Evolutionary conservation across 2,888 invertebrate species (phyloP).

Genomic region (Habrosyne pyritoides): DNA sequence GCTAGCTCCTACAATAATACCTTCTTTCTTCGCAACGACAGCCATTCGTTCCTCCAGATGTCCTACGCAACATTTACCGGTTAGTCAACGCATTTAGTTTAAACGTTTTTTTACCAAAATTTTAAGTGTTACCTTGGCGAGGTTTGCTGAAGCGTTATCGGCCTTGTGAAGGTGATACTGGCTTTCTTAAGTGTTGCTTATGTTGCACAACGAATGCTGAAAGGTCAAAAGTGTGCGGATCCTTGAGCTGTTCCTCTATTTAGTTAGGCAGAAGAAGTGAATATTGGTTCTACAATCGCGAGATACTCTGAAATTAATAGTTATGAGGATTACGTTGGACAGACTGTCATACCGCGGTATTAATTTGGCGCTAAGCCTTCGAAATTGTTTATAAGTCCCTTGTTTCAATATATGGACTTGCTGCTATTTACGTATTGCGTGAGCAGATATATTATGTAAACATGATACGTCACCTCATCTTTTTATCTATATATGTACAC

Average conservation of each 20-base stretch:
- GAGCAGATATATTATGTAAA: background rate
- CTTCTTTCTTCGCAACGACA: background rate
- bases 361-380: too few relatives aligned
- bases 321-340: too few relatives aligned
- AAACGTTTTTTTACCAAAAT: background rate
- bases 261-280: background rate
- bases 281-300: too few relatives aligned
- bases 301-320: too few relatives aligned
- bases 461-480: background rate
- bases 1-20: too few relatives aligned
- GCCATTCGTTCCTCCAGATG: background rate
- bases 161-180: conserved; percentile 7
- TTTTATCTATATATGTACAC: too few relatives aligned
- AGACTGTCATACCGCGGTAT: too few relatives aligned
- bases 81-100: background rate
- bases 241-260: background rate
- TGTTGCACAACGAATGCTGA: conserved; percentile 1
- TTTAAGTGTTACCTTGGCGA: background rate
- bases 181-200: conserved; percentile 6
- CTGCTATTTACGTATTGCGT: background rate
- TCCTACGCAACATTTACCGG: background rate
- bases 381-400: too few relatives aligned
- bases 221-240: background rate
- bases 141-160: conserved; percentile 8
- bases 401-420: too few relatives aligned